Evolutionary conservation across 2,113 vertebrate genomes (phyloP).

Genomic region (Misgurnus anguillicaudatus): DNA sequence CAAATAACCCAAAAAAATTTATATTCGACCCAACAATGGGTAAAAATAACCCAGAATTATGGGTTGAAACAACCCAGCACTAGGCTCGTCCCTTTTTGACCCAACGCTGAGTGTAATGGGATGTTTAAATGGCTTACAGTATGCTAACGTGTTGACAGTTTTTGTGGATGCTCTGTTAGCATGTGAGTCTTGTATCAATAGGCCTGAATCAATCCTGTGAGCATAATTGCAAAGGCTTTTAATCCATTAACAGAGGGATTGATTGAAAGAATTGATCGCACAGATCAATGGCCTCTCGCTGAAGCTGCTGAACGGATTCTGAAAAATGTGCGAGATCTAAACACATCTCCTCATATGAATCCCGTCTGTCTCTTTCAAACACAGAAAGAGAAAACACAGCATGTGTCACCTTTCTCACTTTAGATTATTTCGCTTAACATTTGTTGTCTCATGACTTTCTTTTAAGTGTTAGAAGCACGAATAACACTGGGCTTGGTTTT

Average conservation of each 20-base stretch:
- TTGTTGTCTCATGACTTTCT: too few relatives aligned
- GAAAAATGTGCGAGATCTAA: neutral
- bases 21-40: too few relatives aligned
- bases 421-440: too few relatives aligned
- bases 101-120: neutral
- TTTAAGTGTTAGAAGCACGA: too few relatives aligned
- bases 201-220: constrained; percentile 46
- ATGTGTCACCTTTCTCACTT: neutral
- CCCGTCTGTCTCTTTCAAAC: neutral
- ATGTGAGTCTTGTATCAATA: constrained; percentile 58
- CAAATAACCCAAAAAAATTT: too few relatives aligned
- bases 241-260: constrained; percentile 59
- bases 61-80: too few relatives aligned
- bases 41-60: too few relatives aligned
- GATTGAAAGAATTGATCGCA: constrained; percentile 63
- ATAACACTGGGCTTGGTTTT: too few relatives aligned
- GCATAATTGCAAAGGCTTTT: constrained; percentile 60
- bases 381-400: neutral
- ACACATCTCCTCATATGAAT: neutral
- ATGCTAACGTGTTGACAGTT: neutral
- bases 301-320: neutral
- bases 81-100: too few relatives aligned
- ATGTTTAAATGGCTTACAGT: neutral
- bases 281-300: constrained; percentile 52
- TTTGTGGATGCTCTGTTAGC: constrained; percentile 36